Evolutionary conservation across 2,113 vertebrate species (phyloP), one percentile per base, ranked within the genome.

Genomic region (Macheiramphus alcinus): DNA sequence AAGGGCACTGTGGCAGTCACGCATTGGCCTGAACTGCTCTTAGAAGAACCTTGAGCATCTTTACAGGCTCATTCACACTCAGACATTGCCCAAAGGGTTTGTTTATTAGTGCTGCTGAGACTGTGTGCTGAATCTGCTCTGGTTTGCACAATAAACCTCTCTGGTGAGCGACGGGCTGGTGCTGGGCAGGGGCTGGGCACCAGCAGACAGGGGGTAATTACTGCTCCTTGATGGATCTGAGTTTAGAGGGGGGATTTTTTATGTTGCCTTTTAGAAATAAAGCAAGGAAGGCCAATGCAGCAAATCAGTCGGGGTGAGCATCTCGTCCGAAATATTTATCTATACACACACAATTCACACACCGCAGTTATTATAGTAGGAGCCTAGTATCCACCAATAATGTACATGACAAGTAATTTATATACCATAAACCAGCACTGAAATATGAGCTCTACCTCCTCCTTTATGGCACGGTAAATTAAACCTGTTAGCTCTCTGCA

Each of bases 381-480:
- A 96, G 56, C 76, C 68, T 91, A 23, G 13, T 63, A 93, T 47
- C 73, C 79, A 63, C 86, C 63, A 59, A 88, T 74, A 93, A 93
- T 0, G 34, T 85, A 94, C 74, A 78, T 21, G 91, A 89, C 76
- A 85, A 91, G 82, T 94, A 86, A 96, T 97, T 96, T 93, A 88
- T 87, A 91, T 92, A 81, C 62, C 90, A 83, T 94, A 96, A 97
- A 97, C 87, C 81, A 92, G 88, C 73, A 76, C 4, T 23, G 78
- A 91, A 91, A 86, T 88, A 71, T 16, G 15, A 1, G 3, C 89
- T 79, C 83, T 70, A 36, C 78, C 78, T 94, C 65, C 50, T 87
- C 80, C 79, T 97, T 97, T 94, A 96, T 62, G 68, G 73, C 86
- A 78, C 0, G 3, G 71, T 96, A 97, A 97, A 97, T 98, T 96